A percentile compares a stretch with the other conserved stretches of the same genome.
Conservation (phyloP, 2,888 invertebrate genomes). For the Ophioninae sp. region DNA sequence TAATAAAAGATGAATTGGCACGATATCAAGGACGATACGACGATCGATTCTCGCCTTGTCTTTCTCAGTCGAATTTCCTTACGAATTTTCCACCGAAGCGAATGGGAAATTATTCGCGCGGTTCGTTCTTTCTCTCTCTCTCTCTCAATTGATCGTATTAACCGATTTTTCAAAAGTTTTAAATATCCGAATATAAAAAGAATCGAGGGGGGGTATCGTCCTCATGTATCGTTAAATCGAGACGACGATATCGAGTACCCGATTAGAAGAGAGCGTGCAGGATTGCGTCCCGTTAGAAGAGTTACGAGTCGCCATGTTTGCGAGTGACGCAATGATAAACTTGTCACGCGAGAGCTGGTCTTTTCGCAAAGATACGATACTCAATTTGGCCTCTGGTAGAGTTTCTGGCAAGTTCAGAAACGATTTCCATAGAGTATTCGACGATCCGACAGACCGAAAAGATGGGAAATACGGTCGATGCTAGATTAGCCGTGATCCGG, state of each 20-base stretch:
- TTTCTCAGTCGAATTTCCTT: conserved; percentile 5
- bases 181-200: conserved; percentile 4
- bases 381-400: too few species aligned
- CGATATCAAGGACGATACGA: conserved; percentile 62
- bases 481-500: background rate
- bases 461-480: background rate
- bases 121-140: conserved; percentile 40
- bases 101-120: conserved; percentile 21
- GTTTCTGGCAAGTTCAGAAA: background rate
- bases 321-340: background rate
- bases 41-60: conserved; percentile 49
- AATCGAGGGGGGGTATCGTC: conserved; percentile 58
- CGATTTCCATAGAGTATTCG: background rate
- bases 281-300: background rate
- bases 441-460: background rate
- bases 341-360: too few species aligned
- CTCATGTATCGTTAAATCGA: conserved; percentile 51
- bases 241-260: conserved; percentile 34
- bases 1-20: conserved; percentile 55
- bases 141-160: background rate
- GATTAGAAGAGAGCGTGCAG: background rate
- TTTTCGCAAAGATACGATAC: background rate
- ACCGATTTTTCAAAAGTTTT: background rate
- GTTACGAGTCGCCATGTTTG: background rate
- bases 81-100: conserved; percentile 5